phyloP scores from a whole-genome alignment of 2,113 vertebrate genomes.

The Mus pahari region DNA sequence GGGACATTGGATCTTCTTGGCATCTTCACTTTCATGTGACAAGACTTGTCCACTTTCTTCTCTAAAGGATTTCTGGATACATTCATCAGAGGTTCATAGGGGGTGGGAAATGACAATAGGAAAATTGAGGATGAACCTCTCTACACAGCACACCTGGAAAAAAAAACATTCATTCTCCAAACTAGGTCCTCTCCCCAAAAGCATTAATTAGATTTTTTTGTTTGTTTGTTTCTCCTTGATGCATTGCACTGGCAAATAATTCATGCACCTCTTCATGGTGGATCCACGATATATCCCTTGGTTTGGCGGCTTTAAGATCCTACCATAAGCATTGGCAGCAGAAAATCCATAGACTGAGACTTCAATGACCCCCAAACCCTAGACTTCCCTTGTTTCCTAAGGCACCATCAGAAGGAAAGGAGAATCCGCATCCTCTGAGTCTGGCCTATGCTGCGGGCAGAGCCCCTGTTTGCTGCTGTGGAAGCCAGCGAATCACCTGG shows the following conservation, averaged over 20 bases:
- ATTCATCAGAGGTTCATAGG: constrained; percentile 18
- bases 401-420: neutral
- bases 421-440: neutral
- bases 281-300: neutral
- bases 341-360: neutral
- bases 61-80: constrained; percentile 56
- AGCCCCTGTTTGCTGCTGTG: neutral
- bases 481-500: neutral
- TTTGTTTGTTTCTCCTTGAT: neutral
- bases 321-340: neutral
- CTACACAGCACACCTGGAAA: constrained; percentile 1
- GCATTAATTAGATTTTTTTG: constrained; percentile 24
- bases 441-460: neutral
- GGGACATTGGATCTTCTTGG: neutral
- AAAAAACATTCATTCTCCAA: constrained; percentile 43
- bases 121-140: constrained; percentile 26
- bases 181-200: neutral
- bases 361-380: neutral
- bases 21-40: constrained; percentile 46
- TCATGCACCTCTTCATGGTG: neutral
- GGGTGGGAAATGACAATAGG: constrained; percentile 9
- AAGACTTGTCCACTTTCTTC: neutral
- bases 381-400: neutral
- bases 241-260: neutral
- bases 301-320: neutral